Evolutionary conservation across 2,113 vertebrate species (phyloP), one percentile per base, ranked within the genome.

Genomic region (Tachysurus fulvidraco): DNA sequence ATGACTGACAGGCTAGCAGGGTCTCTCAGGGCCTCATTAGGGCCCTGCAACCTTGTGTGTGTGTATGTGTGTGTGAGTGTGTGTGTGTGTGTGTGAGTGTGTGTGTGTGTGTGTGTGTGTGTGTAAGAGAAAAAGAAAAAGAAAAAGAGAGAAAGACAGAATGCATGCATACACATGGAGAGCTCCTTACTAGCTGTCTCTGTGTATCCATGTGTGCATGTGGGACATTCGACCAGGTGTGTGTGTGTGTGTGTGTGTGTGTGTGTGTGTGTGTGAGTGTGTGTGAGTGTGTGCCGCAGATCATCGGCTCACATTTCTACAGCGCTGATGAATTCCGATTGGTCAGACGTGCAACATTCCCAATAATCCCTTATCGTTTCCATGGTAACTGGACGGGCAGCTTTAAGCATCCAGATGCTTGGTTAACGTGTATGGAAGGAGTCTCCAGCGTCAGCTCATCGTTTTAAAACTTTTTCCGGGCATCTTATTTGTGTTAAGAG

Each of bases 1-100:
- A 89, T 95, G 95, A 95, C 93, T 96, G 95, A 95, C 95, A 94
- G 92, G 92, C 90, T 92, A 71, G 91, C 89, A 81, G 84, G 57
- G 93, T 95, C 95, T 95, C 95, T 89, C 91, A 67, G 94, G 95
- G 93, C 93, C 94, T 95, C 95, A 95, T 96, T 96, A 96, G 92
- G 94, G 92, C 91, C 91, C 91, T 89, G 88, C 91, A 93, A 83
- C 81, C 82, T 54, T 65, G 52, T 62, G 80, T 86, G 83, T 76
- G 77, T 67, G 69, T 64, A 57, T 79, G 85, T 62, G 69, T 78
- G 84, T 84, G 89, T 79, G 84, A 81, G 73, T 83, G 67, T 86
- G 67, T 89, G 87, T 86, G 81, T 57, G 69, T 41, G 77, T 17
- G 41, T n/a, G 28, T 54, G 36, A 62, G 83, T 86, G 80, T 59